Evolutionary conservation across 1,140 invertebrate genomes (phyloP).

Genomic region (Drosophila prosaltans): DNA sequence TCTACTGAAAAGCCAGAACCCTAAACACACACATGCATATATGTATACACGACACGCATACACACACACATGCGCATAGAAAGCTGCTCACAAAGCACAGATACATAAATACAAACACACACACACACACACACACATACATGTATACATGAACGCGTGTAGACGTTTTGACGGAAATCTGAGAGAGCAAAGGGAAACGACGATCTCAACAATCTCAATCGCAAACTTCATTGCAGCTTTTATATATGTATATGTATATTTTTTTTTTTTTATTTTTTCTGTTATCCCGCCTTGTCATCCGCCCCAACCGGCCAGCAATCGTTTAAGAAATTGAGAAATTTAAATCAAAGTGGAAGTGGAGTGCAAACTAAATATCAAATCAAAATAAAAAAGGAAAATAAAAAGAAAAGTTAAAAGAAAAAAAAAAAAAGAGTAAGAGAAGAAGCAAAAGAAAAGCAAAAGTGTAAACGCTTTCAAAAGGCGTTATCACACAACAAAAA

Average conservation of each 20-base stretch:
- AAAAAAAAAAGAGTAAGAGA: slow-evolving; percentile 7
- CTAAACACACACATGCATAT: slow-evolving; percentile 15
- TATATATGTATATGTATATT: not conserved
- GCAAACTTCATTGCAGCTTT: slow-evolving; percentile 20
- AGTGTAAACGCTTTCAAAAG: slow-evolving; percentile 13
- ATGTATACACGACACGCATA: slow-evolving; percentile 11
- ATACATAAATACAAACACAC: slow-evolving; percentile 9
- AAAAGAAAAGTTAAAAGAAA: not conserved
- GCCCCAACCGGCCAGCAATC: not conserved
- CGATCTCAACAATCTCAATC: slow-evolving; percentile 13
- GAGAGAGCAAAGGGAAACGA: slow-evolving; percentile 12
- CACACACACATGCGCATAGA: slow-evolving; percentile 16
- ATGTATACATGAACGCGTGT: slow-evolving; percentile 23
- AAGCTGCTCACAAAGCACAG: slow-evolving; percentile 18
- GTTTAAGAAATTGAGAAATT: slow-evolving; percentile 25
- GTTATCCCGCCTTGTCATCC: not conserved
- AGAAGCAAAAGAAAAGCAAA: slow-evolving; percentile 18
- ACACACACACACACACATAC: slow-evolving; percentile 26
- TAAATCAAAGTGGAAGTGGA: slow-evolving; percentile 34
- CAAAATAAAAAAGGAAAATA: not conserved
- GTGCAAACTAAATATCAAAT: slow-evolving; percentile 43
- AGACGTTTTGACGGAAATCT: slow-evolving; percentile 33
- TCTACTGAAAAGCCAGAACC: slow-evolving; percentile 55
- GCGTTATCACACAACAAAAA: slow-evolving; percentile 12
- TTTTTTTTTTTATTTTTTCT: slow-evolving; percentile 6